Base-by-base conservation (phyloP, 2,113 vertebrate genomes). In the Diglossa brunneiventris region DNA sequence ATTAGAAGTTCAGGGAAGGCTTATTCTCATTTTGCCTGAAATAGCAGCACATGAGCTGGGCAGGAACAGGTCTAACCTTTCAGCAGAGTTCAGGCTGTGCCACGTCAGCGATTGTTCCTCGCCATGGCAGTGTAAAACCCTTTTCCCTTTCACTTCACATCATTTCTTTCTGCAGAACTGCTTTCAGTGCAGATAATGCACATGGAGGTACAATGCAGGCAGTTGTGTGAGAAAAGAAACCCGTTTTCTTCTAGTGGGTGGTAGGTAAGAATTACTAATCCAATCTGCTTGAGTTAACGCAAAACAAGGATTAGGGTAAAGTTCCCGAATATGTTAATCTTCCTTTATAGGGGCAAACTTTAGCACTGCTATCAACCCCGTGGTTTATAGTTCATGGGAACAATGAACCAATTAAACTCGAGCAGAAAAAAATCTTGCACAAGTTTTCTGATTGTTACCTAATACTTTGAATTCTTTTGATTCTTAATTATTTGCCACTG, bases 221-320 rank as follows among this genome's bases (percentile, higher is more conserved):
- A 83, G 97, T 97, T 98, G 97, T 98, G 97, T 97, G 92, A 98
- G 97, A 97, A 97, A 94, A 96, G 97, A 97, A 97, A 92, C 97
- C 89, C 81, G 64, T 97, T 98, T 96, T 94, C 96, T 96, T 98
- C 97, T 98, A 92, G 98, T 98, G 98, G 98, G 98, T 98, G 98
- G 98, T 98, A 98, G 98, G 98, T 98, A 98, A 98, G 98, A 98
- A 98, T 98, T 98, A 98, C 98, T 98, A 99, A 99, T 99, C 98
- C 98, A 98, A 98, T 98, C 98, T 98, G 98, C 98, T 98, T 98
- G 98, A 96, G 98, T 98, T 98, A 98, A 98, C 97, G 98, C 98
- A 98, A 98, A 99, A 99, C 98, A 98, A 98, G 98, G 98, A 98
- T 98, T 98, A 99, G 98, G 98, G 97, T 98, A 98, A 98, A 98